Evolutionary conservation across 2,888 invertebrate genomes (phyloP), one percentile per base, ranked within the genome.

Genomic region (Sarcophaga caerulescens): DNA sequence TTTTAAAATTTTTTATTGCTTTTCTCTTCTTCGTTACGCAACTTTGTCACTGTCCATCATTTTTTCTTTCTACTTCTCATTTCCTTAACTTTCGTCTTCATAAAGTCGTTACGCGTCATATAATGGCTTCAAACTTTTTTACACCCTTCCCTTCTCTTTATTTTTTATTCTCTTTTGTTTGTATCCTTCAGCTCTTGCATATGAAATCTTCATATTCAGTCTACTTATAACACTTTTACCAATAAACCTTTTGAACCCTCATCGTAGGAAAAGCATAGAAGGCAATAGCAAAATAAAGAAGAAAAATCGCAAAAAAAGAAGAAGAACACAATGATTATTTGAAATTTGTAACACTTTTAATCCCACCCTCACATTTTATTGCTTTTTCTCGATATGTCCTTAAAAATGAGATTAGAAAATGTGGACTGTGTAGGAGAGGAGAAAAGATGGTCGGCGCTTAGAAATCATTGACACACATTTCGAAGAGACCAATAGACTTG

Each of bases 51-150:
- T 78, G 69, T 60, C 69, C 47, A 69, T 69, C 60, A 78, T 69
- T 60, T 69, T 78, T 45, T 69, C 45, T 12, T 52, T 57, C 19
- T 59, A 17, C 45, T 60, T 44, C 11, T 45, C 59, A 44, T 57
- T 23, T 63, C 35, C 35, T 35, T 87, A 87, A 86, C 87, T 88
- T 88, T 88, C 79, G 78, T 75, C 87, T 88, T 88, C 87, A 85
- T 84, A 87, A 84, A 87, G 85, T 87, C 88, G 88, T 88, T 88
- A 88, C 63, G 87, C 86, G 81, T 77, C 86, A 87, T 83, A 68
- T 69, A 81, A 74, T 45, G 65, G 74, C 45, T 71, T 71, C 68
- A 70, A 68, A 19, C 52, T 73, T 59, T 52, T 35, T 21, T 62
- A 10, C 57, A 63, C 23, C 47, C 52, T 35, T 59, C 11, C 3